Base-by-base conservation (phyloP, 2,113 vertebrate genomes). In the Hoplias malabaricus region DNA sequence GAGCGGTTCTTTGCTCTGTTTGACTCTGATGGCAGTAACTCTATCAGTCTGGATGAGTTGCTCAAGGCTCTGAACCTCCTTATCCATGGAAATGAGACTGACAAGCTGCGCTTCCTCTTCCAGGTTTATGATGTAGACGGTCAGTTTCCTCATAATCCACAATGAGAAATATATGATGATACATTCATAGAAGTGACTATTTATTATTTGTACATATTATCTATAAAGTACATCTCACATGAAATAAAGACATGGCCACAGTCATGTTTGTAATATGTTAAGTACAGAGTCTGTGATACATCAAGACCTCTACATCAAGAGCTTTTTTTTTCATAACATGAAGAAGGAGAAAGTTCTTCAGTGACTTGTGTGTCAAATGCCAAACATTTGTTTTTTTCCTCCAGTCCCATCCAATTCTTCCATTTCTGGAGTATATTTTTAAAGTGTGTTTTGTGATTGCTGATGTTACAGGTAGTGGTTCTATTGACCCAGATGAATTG, bases 101-200 rank as follows among this genome's bases (percentile, higher is more conserved):
- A 96, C 87, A 97, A 96, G 69, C 94, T 97, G 31, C 81, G 19
- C 0, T 98, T 98, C 89, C 95, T 97, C 66, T 98, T 98, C 88
- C 95, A 90, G 70, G 95, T 96, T 14, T 96, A 97, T 0, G 95
- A 96, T 0, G 91, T 97, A 11, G 95, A 97, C 0, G 95, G 95
- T 96, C 78, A 92, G 91, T 42, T 21, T 2, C 23, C 3, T 50
- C 25, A 29, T 19, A 23, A 8, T 8, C 31, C 68, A 9, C 31
- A 65, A 31, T 43, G 40, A n/a, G n/a, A n/a, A n/a, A n/a, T n/a
- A n/a, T n/a, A n/a, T n/a, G n/a, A n/a, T n/a, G n/a, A n/a, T n/a
- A n/a, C n/a, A n/a, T n/a, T n/a, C n/a, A n/a, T n/a, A n/a, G n/a
- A n/a, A n/a, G n/a, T n/a, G n/a, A n/a, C n/a, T n/a, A n/a, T n/a